Evolutionary conservation across 2,888 invertebrate species (phyloP), one percentile per base, ranked within the genome.

Genomic region (Agrochola macilenta): DNA sequence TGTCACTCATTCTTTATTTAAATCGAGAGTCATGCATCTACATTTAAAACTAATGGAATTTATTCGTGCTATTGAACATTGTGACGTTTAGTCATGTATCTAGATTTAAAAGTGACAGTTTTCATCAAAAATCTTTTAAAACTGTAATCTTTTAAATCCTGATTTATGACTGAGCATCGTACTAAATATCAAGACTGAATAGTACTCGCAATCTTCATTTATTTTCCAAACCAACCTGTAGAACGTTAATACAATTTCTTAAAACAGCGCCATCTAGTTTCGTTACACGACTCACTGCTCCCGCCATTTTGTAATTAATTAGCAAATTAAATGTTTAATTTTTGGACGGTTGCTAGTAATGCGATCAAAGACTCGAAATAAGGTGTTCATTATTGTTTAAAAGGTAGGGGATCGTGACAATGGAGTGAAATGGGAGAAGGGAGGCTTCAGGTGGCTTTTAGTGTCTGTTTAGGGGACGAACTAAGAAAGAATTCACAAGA

Each of bases 321-420:
- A 76, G 66, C 63, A 76, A 78, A 85, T 85, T 77, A 79, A 82
- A 72, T 77, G 83, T 82, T 85, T 58, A 7, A 86, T 76, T 84
- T 86, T 74, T 68, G 58, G 81, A 79, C 64, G 76, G 80, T 68
- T 85, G 79, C 65, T 74, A 63, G 78, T 70, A 85, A 69, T 74
- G 66, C 74, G 74, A 84, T 84, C 87, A 87, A 87, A 75, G 82
- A 73, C 68, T 39, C 60, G 85, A 76, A 87, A 87, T 82, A 85
- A 78, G 88, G 78, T 85, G 86, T 87, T 83, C 78, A 85, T 86
- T 86, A 86, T 69, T 81, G 81, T 87, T 80, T 79, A 73, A 82
- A 76, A 79, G 83, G 75, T 26, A 77, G 85, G 85, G 87, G 74
- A 74, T 68, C 68, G 57, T 54, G 75, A 76, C 74, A 87, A 76